These are phyloP conservation scores for Spheniscus mendiculus DNA, from an alignment of 2,113 vertebrate species.

Conservation along the genomic window DNA sequence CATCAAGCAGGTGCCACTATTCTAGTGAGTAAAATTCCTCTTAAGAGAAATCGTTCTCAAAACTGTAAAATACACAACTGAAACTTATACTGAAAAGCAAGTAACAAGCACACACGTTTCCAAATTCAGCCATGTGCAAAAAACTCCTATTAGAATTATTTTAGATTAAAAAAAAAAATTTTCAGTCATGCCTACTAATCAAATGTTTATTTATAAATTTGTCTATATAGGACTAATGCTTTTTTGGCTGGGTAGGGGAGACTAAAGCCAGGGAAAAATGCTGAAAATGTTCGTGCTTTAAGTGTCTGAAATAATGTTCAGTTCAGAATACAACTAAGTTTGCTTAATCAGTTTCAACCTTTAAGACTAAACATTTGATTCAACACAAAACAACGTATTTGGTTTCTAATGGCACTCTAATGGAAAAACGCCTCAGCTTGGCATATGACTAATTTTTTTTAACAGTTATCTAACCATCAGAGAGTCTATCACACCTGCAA, in stretches of 20 bases:
- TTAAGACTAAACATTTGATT: background rate
- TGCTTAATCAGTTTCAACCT: background rate
- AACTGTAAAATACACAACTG: background rate
- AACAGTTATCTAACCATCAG: background rate
- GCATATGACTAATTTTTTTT: background rate
- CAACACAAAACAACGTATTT: background rate
- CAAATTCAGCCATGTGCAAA: background rate
- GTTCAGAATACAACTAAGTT: background rate
- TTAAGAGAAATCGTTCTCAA: background rate
- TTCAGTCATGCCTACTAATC: background rate
- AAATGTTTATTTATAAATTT: background rate
- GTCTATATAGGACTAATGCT: background rate
- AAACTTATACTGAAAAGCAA: background rate
- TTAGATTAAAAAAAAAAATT: background rate
- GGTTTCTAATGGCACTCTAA: background rate
- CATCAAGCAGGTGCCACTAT: background rate
- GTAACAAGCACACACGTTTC: background rate
- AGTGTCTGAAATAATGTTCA: background rate
- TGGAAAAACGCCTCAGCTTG: background rate
- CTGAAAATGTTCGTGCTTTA: background rate
- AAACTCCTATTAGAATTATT: background rate
- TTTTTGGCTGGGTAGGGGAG: background rate
- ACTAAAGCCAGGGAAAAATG: background rate
- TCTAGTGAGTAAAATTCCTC: background rate
- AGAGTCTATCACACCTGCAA: background rate